Base-by-base conservation (phyloP, 2,888 invertebrate species). In the Callinectes sapidus region DNA sequence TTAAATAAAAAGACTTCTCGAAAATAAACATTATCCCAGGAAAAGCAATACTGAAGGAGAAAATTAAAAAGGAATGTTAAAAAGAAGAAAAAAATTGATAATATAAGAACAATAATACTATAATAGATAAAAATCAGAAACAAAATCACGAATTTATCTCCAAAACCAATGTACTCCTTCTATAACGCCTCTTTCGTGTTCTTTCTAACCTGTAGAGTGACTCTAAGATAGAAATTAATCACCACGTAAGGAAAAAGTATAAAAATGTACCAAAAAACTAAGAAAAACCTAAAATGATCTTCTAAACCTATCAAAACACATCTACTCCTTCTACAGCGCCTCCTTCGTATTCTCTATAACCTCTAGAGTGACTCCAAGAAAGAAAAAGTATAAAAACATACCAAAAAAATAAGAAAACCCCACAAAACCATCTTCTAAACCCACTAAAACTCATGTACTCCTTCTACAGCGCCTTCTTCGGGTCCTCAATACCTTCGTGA, bases 331-430 rank as follows among this genome's bases (percentile, higher is more conserved):
- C 35, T 81, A 1, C 81, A 32, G 81, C 32, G 14, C 48, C 66
- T 89, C 32, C 54, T 35, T 61, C 42, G 39, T 32, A 28, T 48
- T 14, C 0, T 90, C 77, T 18, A 90, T 32, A 8, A 71, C 87
- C n/a, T 71, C 55, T 39, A 92, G 94, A 35, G 81, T 92, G 3
- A 92, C 91, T 23, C 86, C 87, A 39, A 94, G 87, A 1, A 90
- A 92, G 3, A 91, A 18, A 61, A 61, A 61, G 23, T 3, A 48
- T 8, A 48, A 48, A 48, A 48, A 48, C 39, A 10, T 48, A 42
- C 13, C 6, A 55, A 55, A 61, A 61, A 48, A 5, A 48, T 10
- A 10, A 61, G 18, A 23, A 61, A 10, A 55, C 2, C 2, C 2
- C 55, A 13, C 16, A 55, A 55, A 14, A 55, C 13, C 3, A 55